Percentiles rank a stretch among this genome's conserved stretches.
Evolutionary conservation across 1,140 invertebrate genomes (phyloP).

Genomic region (Nasonia vitripennis): DNA sequence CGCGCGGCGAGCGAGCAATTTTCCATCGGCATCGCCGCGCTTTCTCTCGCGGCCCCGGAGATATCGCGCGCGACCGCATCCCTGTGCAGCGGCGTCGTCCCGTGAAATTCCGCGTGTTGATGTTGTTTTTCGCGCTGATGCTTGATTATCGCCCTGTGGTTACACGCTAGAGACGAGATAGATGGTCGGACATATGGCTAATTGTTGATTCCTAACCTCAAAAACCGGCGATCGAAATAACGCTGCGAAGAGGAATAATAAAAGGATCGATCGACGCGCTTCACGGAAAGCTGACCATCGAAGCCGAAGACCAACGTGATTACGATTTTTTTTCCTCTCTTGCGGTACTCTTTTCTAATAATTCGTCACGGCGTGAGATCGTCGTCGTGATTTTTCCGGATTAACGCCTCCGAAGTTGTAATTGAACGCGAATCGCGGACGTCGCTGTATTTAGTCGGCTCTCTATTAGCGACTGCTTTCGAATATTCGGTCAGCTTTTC

Average conservation of each 20-base stretch:
- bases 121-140: no score
- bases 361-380: background rate
- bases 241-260: background rate
- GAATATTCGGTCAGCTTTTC: no score
- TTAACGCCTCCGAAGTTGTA: background rate
- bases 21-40: conserved; percentile 4
- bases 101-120: background rate
- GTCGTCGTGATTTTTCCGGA: background rate
- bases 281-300: background rate
- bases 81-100: background rate
- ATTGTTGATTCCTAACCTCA: no score
- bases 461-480: no score
- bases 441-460: no score
- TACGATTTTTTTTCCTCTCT: background rate
- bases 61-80: conserved; percentile 27
- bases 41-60: conserved; percentile 6
- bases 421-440: background rate
- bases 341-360: conserved; percentile 7
- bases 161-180: no score
- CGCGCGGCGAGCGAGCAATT: conserved; percentile 6
- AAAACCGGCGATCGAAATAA: no score
- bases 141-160: background rate
- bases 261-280: background rate
- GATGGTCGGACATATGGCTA: no score
- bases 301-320: background rate